Evolutionary conservation across 2,797 vertebrate species (phyloP), one percentile per base, ranked within the genome.

Genomic region (Bradypodion ventrale): DNA sequence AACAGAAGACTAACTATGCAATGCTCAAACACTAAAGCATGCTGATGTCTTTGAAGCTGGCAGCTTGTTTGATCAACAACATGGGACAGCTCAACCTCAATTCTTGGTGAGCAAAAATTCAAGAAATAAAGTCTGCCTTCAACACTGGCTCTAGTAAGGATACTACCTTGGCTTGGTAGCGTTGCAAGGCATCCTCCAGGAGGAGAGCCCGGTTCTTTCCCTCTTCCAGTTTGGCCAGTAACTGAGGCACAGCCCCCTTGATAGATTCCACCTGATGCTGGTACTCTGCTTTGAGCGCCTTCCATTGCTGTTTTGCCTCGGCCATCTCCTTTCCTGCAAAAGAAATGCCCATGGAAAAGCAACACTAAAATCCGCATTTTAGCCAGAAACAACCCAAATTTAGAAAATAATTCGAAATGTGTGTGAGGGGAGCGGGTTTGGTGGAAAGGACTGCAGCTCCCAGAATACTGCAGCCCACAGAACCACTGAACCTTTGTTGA

Each of bases 241-340:
- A 40, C 23, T 74, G 69, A 1, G 89, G 90, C 63, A 90, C 63
- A 1, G 60, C 23, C n/a, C 63, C 80, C 65, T 85, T 52, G 35
- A 88, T 82, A 13, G 85, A 84, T n/a, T 77, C 76, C 27, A 89
- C 84, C 42, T 82, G 75, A 8, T 89, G 83, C 75, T 83, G 82
- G 42, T 92, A 92, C 35, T 87, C 83, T 0, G 68, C 76, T 79
- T 90, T 89, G n/a, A 88, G 78, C 0, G 3, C 37, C 66, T 90
- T 91, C 91, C 90, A 91, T 27, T 87, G 59, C 76, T 78, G 72
- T 52, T 86, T 91, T 1, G 76, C 84, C 65, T 87, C 78, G n/a
- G 72, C 72, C 42, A 75, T 70, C 49, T 90, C 80, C 12, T 68
- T 63, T 42, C 74, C 90, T 90, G 78, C n/a, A 65, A n/a, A 7